A percentile compares a stretch with the other conserved stretches of the same genome.
Evolutionary conservation across 2,888 invertebrate species (phyloP).

Genomic region (Antheraea assamensis): DNA sequence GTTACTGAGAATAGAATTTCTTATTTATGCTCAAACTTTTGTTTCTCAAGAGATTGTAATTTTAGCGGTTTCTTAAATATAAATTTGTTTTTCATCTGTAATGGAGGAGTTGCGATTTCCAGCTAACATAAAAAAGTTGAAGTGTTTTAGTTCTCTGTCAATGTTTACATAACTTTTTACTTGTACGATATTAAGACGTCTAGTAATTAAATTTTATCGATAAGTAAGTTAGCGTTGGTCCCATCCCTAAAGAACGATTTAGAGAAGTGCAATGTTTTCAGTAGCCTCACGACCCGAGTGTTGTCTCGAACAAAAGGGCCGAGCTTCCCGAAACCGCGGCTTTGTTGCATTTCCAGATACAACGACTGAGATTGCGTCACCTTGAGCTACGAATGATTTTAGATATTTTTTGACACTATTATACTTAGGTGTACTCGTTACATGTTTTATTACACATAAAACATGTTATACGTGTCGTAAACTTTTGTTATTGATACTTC

Average conservation of each 20-base stretch:
- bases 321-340: constrained; percentile 40
- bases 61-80: too few species aligned
- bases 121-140: too few species aligned
- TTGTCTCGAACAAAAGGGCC: constrained; percentile 54
- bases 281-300: constrained; percentile 51
- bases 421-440: not conserved
- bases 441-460: not conserved
- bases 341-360: constrained; percentile 55
- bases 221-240: constrained; percentile 13
- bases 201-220: constrained; percentile 21
- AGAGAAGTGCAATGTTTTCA: constrained; percentile 72
- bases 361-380: constrained; percentile 32
- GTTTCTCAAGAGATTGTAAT: too few species aligned
- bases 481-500: too few species aligned
- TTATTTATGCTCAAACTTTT: too few species aligned
- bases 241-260: constrained; percentile 55
- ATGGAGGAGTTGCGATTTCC: too few species aligned
- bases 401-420: not conserved
- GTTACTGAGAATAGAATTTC: too few species aligned
- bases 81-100: too few species aligned
- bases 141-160: too few species aligned
- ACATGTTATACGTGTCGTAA: too few species aligned
- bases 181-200: not conserved
- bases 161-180: not conserved
- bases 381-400: constrained; percentile 19